Percentiles rank a stretch among this genome's conserved stretches.
Evolutionary conservation across 2,888 invertebrate species (phyloP).

Genomic region (Drosophila ustulata): DNA sequence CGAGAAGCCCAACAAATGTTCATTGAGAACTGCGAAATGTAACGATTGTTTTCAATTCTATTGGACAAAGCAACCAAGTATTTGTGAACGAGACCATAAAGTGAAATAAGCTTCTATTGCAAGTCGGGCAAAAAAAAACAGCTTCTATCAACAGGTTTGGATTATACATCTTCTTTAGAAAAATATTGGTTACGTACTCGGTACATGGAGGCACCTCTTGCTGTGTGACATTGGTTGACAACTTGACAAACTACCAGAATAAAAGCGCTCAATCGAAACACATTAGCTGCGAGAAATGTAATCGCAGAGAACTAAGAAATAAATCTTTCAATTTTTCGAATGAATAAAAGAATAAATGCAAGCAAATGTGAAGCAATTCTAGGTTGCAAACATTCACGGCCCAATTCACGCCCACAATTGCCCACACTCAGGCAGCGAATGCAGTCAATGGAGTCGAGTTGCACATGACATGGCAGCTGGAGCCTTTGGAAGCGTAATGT

Average conservation of each 20-base stretch:
- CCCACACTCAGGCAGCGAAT: conserved; percentile 2
- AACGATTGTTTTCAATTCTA: conserved; percentile 22
- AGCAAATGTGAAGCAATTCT: conserved; percentile 74
- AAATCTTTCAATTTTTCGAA: conserved; percentile 84
- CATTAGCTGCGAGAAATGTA: conserved; percentile 73
- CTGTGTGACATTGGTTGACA: conserved; percentile 60
- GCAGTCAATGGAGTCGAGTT: conserved; percentile 21
- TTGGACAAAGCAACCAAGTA: background rate
- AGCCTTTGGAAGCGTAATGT: conserved; percentile 64
- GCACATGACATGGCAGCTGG: conserved; percentile 51
- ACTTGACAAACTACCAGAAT: conserved; percentile 71
- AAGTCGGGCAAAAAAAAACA: too few species aligned
- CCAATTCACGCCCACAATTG: conserved; percentile 10
- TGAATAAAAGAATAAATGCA: conserved; percentile 74
- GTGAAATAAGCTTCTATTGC: too few species aligned
- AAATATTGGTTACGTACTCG: conserved; percentile 60
- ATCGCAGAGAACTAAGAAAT: conserved; percentile 79
- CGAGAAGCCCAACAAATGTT: conserved; percentile 59
- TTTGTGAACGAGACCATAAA: conserved; percentile 11
- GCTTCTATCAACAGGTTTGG: too few species aligned
- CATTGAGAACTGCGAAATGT: conserved; percentile 58
- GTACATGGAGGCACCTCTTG: background rate
- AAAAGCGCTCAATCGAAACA: conserved; percentile 73
- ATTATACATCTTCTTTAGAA: background rate
- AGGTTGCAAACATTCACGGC: conserved; percentile 47